phyloP scores from a whole-genome alignment of 2,797 vertebrate genomes.

The Anguilla marmorata region DNA sequence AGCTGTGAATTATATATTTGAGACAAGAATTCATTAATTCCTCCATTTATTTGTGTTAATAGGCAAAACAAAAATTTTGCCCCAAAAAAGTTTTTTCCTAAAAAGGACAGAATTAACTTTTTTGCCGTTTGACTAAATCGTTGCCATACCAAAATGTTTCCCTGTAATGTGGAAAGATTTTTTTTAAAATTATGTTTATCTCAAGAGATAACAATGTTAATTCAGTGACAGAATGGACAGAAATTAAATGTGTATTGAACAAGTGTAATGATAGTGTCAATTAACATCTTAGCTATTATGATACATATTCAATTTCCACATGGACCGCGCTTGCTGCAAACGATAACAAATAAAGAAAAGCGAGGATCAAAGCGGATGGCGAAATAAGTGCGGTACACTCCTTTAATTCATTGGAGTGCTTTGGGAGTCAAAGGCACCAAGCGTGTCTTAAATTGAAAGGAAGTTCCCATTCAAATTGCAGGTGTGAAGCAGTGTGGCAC shows the following conservation, averaged over 20 bases:
- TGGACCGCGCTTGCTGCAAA: constrained; percentile 74
- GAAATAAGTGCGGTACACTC: constrained; percentile 81
- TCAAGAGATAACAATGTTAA: not conserved
- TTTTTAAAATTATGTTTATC: not conserved
- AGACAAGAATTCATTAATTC: not conserved
- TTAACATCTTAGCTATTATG: constrained; percentile 30
- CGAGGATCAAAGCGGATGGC: constrained; percentile 83
- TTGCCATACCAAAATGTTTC: not conserved
- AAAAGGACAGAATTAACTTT: not conserved
- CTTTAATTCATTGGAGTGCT: constrained; percentile 90
- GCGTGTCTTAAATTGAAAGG: constrained; percentile 93
- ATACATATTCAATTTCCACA: constrained; percentile 51
- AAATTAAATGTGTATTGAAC: not conserved
- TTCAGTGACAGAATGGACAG: not conserved
- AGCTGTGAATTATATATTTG: not conserved
- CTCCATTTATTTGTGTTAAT: not conserved
- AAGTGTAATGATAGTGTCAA: not conserved
- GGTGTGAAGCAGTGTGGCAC: constrained; percentile 92
- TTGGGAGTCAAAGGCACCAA: constrained; percentile 92
- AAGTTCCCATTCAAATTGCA: constrained; percentile 94
- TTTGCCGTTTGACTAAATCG: not conserved
- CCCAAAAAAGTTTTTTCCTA: not conserved
- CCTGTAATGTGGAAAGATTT: not conserved
- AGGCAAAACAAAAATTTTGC: not conserved
- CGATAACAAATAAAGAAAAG: constrained; percentile 85